phyloP scores from a whole-genome alignment of 2,797 vertebrate species.

The Sebastolobus altivelis region DNA sequence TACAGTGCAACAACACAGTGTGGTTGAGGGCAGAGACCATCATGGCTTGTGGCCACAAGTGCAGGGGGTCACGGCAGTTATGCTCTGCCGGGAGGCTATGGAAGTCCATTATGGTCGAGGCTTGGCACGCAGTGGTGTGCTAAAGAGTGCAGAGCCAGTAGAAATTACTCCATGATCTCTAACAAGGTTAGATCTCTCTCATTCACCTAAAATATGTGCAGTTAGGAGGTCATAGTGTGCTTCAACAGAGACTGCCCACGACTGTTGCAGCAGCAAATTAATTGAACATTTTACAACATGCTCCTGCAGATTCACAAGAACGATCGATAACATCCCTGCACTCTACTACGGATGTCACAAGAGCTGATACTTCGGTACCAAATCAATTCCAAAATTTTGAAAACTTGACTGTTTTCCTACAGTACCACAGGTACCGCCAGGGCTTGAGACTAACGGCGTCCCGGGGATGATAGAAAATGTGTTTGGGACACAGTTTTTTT shows the following conservation, averaged over 20 bases:
- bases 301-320: not conserved
- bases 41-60: conserved; percentile 24
- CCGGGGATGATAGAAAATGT: too few species aligned
- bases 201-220: not conserved
- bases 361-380: too few species aligned
- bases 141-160: not conserved
- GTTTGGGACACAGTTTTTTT: too few species aligned
- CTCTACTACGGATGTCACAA: not conserved
- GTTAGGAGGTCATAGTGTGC: not conserved
- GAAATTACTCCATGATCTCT: conserved; percentile 17
- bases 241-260: not conserved
- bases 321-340: not conserved
- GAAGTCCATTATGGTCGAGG: conserved; percentile 32
- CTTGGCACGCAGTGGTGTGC: not conserved
- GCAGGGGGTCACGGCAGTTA: conserved; percentile 1
- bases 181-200: conserved; percentile 2
- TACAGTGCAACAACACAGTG: not conserved
- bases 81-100: conserved; percentile 15
- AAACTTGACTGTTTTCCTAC: too few species aligned
- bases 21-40: conserved; percentile 12
- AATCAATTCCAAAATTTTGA: too few species aligned
- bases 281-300: not conserved
- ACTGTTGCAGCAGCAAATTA: not conserved
- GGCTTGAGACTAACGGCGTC: too few species aligned
- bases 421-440: too few species aligned